Base-by-base conservation (phyloP, 2,797 vertebrate genomes). In the Discoglossus pictus region DNA sequence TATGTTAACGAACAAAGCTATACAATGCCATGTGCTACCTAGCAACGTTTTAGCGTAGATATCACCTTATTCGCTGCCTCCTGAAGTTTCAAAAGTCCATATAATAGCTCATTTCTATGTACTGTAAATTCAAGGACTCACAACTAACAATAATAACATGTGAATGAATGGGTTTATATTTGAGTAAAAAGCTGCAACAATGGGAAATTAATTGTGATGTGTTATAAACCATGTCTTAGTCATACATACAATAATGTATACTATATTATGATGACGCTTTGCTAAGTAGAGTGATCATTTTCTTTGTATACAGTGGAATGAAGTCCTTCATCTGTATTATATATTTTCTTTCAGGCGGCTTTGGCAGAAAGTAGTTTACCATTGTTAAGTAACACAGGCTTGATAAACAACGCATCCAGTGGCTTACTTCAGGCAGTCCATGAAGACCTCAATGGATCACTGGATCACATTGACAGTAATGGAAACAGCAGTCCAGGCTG, bases 401-500 rank as follows among this genome's bases (percentile, higher is more conserved):
- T 99, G 87, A 94, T 96, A 89, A 92, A 92, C 78, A 91, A 93
- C 55, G 92, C 94, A 78, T 95, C 95, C 73, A 93, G 93, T 52
- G 91, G 79, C 76, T 90, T 99, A 80, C 86, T 96, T 80, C 95
- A 96, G 76, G 91, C 93, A 1, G 86, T 87, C 76, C 94, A 97
- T 2, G 96, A 98, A 77, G 94, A 98, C 75, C 89, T 96, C 81
- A 99, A 98, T 69, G 96, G 96, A 76, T 91, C 93, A 1, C 80
- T 98, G 75, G 96, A 99, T 80, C 97, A 98, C 88, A 91, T 98
- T 78, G 95, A 99, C 92, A 98, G 93, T 85, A 99, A 99, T 75
- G 97, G 96, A 81, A 96, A 98, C 78, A 87, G 92, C 89, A 99
- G 95, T 86, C 94, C 95, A 0, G 92, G 94, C 71, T 98, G 97